Base-by-base conservation (phyloP, 2,113 vertebrate genomes). In the Cyprinodon brontotheroides region DNA sequence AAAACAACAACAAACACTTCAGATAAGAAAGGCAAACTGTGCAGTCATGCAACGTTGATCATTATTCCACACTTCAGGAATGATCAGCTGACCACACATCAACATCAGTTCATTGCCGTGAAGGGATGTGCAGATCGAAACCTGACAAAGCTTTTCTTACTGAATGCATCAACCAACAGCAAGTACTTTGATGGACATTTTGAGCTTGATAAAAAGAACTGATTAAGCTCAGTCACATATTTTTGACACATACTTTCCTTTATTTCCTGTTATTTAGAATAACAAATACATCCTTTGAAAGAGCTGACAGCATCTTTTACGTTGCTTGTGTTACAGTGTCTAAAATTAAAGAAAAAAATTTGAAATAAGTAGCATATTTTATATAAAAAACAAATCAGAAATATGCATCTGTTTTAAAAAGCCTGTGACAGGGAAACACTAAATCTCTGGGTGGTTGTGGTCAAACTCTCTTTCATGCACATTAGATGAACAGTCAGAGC, bases 1-100 rank as follows among this genome's bases (percentile, higher is more conserved):
- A 72, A 79, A 84, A 90, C 70, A 82, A 64, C 64, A 53, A 82
- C 61, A 65, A 47, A 74, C 61, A 75, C 67, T 74, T 74, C 38
- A 47, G 41, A 76, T 8, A 43, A 29, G 4, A 59, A 60, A 11
- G 12, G 13, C 68, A 71, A 10, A 38, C 50, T 37, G 37, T 14
- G 37, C 41, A 37, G 14, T 22, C 41, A 65, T 45, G 14, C n/a
- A 68, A 36, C 40, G 4, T 39, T 68, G 62, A 71, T 79, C 57
- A 45, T 68, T 82, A n/a, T 50, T 41, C 7, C 17, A 10, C 62
- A 4, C 40, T 59, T 57, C 20, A 57, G 17, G n/a, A 20, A 57
- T 57, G 20, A 57, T 57, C 17, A n/a, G n/a, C n/a, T 57, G 20
- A 57, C 50, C 50, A 57, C 6, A 57, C 14, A 57, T n/a, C 0